Conservation (phyloP, 2,113 vertebrate species). For the Centropus bengalensis region DNA sequence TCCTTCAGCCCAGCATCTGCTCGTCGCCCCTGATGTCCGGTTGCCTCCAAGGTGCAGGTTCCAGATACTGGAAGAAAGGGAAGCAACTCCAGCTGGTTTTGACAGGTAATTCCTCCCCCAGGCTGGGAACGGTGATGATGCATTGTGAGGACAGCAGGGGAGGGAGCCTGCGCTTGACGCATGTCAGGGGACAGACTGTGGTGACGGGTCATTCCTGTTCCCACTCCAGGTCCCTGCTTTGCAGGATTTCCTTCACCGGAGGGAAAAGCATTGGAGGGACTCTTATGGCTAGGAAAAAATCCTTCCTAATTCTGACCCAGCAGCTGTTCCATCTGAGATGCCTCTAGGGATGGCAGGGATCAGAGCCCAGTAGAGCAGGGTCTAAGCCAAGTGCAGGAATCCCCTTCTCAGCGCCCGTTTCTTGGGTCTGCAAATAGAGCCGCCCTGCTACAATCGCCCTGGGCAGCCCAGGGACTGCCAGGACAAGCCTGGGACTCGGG, state of each 20-base stretch:
- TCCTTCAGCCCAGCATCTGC: neutral
- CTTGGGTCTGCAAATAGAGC: neutral
- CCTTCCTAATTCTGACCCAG: conserved; percentile 58
- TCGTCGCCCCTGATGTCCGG: conserved; percentile 34
- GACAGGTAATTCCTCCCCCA: conserved; percentile 48
- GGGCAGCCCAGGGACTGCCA: neutral
- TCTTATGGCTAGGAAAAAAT: conserved; percentile 48
- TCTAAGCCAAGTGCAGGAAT: neutral
- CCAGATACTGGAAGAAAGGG: conserved; percentile 13
- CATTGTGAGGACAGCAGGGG: neutral
- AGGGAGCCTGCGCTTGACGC: neutral
- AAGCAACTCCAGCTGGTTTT: conserved; percentile 51
- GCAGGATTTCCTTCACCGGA: neutral
- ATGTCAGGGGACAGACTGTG: fast-evolving
- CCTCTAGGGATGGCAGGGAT: conserved; percentile 54
- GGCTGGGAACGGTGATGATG: neutral
- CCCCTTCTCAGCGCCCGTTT: neutral
- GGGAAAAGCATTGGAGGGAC: neutral
- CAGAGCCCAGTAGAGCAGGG: conserved; percentile 23
- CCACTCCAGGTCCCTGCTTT: neutral
- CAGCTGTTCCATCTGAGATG: conserved; percentile 59
- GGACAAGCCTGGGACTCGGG: neutral
- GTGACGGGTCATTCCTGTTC: neutral
- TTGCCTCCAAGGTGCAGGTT: conserved; percentile 44
- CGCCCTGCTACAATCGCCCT: neutral